Percentiles rank a stretch among this genome's conserved stretches.
These are phyloP conservation scores for Pangasius larnaudii DNA, from an alignment of 2,797 vertebrate species.

Conservation along the genomic window DNA sequence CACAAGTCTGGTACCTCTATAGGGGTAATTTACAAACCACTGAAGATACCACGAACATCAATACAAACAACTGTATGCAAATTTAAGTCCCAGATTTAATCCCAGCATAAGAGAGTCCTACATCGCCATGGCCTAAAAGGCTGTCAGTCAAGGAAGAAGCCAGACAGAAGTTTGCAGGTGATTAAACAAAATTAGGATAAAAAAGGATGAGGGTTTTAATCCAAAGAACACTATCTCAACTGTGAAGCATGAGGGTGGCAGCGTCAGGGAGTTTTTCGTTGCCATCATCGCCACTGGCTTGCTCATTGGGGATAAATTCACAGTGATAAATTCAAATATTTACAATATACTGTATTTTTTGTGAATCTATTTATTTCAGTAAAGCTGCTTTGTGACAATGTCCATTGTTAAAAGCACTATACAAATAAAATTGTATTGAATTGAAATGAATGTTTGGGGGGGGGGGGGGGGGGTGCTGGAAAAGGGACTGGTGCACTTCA, in stretches of 20 bases:
- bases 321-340: no score
- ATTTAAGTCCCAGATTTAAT: not conserved
- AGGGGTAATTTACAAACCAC: not conserved
- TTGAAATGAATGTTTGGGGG: no score
- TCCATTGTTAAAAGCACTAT: no score
- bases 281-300: no score
- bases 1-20: not conserved
- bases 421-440: no score
- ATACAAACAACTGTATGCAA: not conserved
- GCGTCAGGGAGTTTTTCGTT: not conserved
- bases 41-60: not conserved
- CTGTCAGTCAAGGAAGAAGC: not conserved
- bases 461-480: not conserved
- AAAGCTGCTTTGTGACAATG: no score
- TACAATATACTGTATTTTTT: no score
- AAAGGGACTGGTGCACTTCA: not conserved
- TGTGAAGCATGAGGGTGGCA: not conserved
- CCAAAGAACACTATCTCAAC: not conserved
- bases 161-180: not conserved
- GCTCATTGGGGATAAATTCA: no score
- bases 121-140: not conserved
- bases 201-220: not conserved
- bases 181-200: not conserved
- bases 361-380: no score
- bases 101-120: not conserved